These are phyloP conservation scores for Sarcophilus harrisii DNA, from an alignment of 2,797 vertebrate genomes.

Conservation along the genomic window DNA sequence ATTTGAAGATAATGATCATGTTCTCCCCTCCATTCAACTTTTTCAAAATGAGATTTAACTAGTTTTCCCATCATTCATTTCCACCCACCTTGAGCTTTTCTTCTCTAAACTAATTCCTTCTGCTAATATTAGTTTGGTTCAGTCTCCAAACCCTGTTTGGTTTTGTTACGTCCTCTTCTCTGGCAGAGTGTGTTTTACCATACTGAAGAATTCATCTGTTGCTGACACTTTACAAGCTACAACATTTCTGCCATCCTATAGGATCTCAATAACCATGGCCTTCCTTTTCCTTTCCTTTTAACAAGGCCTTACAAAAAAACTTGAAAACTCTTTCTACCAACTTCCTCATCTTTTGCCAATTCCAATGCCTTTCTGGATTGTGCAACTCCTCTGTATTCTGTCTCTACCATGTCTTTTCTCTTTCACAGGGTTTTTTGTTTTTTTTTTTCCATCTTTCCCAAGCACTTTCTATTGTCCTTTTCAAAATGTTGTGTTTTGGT, in stretches of 20 bases:
- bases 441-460: not conserved
- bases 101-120: not conserved
- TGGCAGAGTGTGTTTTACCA: not conserved
- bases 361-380: not conserved
- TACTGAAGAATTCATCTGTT: too few species aligned
- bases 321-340: not conserved
- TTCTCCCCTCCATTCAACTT: too few species aligned
- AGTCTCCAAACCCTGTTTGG: not conserved
- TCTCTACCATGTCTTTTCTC: not conserved
- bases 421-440: not conserved
- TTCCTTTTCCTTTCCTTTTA: slow-evolving; percentile 50
- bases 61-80: too few species aligned
- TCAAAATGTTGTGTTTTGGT: too few species aligned
- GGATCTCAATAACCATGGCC: not conserved
- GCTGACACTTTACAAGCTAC: not conserved
- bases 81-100: not conserved
- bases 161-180: not conserved
- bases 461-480: too few species aligned
- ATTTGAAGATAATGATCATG: not conserved
- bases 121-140: not conserved
- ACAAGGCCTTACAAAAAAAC: not conserved
- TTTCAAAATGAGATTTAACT: too few species aligned
- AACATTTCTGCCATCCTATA: not conserved
- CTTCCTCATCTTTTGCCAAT: not conserved
- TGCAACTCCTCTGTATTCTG: not conserved